Evolutionary conservation across 2,888 invertebrate genomes (phyloP).

Genomic region (Germaria angustata): DNA sequence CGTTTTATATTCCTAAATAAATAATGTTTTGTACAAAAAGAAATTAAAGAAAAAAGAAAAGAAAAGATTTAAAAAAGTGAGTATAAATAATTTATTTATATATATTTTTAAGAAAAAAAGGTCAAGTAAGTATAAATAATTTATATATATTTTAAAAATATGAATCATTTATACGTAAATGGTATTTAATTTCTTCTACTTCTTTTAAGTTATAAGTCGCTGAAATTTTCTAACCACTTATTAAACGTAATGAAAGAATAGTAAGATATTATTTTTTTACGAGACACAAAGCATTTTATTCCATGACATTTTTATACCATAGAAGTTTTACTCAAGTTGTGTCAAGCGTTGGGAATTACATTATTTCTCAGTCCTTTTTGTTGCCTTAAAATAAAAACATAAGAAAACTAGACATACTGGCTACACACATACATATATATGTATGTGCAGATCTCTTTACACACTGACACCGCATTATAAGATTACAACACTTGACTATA

Average conservation of each 20-base stretch:
- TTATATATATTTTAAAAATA: no score
- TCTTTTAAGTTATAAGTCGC: slow-evolving; percentile 1
- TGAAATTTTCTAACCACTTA: slow-evolving; percentile 33
- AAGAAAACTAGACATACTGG: background rate
- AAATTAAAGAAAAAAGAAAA: no score
- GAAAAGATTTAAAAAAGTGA: no score
- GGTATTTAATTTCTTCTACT: background rate
- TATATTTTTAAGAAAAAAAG: no score
- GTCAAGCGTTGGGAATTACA: slow-evolving; percentile 53
- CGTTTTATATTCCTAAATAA: no score
- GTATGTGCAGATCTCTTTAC: slow-evolving; percentile 5
- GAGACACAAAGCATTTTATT: slow-evolving; percentile 35
- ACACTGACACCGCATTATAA: slow-evolving; percentile 48
- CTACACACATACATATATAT: background rate
- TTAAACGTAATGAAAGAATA: background rate
- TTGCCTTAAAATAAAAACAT: slow-evolving; percentile 25
- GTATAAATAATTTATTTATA: no score
- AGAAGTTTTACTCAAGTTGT: slow-evolving; percentile 34
- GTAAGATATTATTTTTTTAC: background rate
- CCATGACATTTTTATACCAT: slow-evolving; percentile 35
- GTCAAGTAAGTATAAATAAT: no score
- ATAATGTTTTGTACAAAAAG: no score
- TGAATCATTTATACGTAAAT: no score
- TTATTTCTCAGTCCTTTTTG: slow-evolving; percentile 47
- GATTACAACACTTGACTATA: slow-evolving; percentile 58